A percentile compares a stretch with the other conserved stretches of the same genome.
Conservation (phyloP, 2,797 vertebrate species). For the Peromyscus eremicus region DNA sequence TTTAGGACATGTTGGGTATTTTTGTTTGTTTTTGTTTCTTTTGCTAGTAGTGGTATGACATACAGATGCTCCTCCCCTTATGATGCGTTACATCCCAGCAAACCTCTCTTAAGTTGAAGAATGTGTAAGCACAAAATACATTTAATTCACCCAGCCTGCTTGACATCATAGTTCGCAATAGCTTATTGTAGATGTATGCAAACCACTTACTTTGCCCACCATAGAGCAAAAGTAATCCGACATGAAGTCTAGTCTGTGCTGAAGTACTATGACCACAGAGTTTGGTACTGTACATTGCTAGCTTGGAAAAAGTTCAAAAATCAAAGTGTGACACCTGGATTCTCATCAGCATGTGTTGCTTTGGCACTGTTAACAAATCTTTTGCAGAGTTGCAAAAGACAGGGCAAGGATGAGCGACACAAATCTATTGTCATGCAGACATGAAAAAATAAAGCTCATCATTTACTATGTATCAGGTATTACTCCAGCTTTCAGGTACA, state of each 20-base stretch:
- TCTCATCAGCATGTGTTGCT: neutral
- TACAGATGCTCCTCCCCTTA: neutral
- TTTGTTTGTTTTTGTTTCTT: neutral
- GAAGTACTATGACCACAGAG: neutral
- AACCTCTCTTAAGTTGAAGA: neutral
- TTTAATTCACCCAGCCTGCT: neutral
- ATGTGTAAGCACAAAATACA: neutral
- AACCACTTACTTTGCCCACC: neutral
- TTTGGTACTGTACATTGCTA: neutral
- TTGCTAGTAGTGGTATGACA: neutral
- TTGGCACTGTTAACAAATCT: neutral
- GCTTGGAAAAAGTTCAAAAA: neutral
- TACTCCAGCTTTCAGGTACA: neutral
- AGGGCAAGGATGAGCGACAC: neutral
- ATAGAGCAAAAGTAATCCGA: neutral
- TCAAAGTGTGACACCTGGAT: neutral
- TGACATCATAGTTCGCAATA: neutral
- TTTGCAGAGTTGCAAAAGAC: neutral
- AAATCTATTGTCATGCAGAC: neutral
- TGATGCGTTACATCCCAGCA: neutral
- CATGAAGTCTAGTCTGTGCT: neutral
- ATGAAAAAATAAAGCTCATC: neutral
- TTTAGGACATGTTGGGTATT: neutral
- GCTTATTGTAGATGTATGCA: neutral
- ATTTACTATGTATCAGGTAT: neutral